phyloP scores from a whole-genome alignment of 2,888 invertebrate genomes.

The Caenorhabditis virilis region DNA sequence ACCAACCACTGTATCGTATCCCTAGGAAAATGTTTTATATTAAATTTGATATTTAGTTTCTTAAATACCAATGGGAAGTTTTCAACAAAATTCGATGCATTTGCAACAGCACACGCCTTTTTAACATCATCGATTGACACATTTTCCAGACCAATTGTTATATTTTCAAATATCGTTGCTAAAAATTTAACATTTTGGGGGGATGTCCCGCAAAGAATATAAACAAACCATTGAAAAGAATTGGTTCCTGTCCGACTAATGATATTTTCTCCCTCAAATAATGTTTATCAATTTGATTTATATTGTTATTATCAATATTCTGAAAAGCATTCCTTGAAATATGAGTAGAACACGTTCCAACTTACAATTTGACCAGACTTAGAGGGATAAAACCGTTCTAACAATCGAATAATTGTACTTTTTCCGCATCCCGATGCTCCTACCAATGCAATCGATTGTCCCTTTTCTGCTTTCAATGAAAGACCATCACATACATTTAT shows the following conservation, averaged over 20 bases:
- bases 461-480: constrained; percentile 55
- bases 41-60: neutral
- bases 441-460: constrained; percentile 67
- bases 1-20: constrained; percentile 32
- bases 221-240: constrained; percentile 37
- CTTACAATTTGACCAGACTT: constrained; percentile 65
- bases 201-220: neutral
- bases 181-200: constrained; percentile 1
- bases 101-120: constrained; percentile 42
- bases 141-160: constrained; percentile 39
- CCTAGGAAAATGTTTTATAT: neutral
- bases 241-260: constrained; percentile 57
- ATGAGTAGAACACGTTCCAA: neutral
- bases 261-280: constrained; percentile 53
- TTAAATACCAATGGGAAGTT: constrained; percentile 37
- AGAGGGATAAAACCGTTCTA: constrained; percentile 69
- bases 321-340: constrained; percentile 1
- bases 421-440: constrained; percentile 71
- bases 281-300: constrained; percentile 28
- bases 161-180: constrained; percentile 46
- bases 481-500: constrained; percentile 77
- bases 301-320: constrained; percentile 42
- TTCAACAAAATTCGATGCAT: constrained; percentile 49
- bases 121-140: constrained; percentile 36
- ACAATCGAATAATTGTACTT: constrained; percentile 69